A percentile compares a stretch with the other conserved stretches of the same genome.
Evolutionary conservation across 2,888 invertebrate genomes (phyloP).

Genomic region (Odontocerum albicorne): DNA sequence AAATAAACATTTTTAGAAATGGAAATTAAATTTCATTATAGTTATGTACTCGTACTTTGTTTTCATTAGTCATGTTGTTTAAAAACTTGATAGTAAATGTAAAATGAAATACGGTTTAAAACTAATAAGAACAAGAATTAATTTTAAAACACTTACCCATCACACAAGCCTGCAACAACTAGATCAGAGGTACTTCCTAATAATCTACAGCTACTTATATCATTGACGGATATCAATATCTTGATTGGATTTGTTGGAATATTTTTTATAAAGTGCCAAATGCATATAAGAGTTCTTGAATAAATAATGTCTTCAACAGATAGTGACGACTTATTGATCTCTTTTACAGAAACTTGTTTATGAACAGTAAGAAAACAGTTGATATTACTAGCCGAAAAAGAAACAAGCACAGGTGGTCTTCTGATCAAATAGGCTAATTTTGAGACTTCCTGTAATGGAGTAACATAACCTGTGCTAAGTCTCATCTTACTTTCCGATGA

Average conservation of each 20-base stretch:
- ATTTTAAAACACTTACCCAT: slow-evolving; percentile 53
- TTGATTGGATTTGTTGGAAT: slow-evolving; percentile 35
- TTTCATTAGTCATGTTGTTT: no score
- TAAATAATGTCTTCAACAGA: slow-evolving; percentile 4
- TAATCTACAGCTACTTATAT: slow-evolving; percentile 45
- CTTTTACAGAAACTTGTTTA: not conserved
- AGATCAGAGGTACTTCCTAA: slow-evolving; percentile 47
- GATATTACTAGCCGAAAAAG: slow-evolving; percentile 43
- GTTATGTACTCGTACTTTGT: no score
- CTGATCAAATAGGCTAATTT: slow-evolving; percentile 24
- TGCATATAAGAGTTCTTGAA: slow-evolving; percentile 17
- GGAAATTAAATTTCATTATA: no score
- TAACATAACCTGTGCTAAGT: slow-evolving; percentile 48
- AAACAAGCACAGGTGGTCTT: slow-evolving; percentile 43
- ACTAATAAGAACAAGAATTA: no score
- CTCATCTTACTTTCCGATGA: slow-evolving; percentile 41
- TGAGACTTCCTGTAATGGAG: slow-evolving; percentile 41
- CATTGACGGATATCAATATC: slow-evolving; percentile 45
- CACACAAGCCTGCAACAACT: slow-evolving; percentile 49
- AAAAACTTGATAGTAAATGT: no score
- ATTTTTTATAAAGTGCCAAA: slow-evolving; percentile 41
- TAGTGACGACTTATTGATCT: no score
- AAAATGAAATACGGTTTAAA: no score
- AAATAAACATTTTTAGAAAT: no score
- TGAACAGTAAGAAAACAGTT: slow-evolving; percentile 25